Conservation (phyloP, 2,113 vertebrate species). For the Paramormyrops kingsleyae region DNA sequence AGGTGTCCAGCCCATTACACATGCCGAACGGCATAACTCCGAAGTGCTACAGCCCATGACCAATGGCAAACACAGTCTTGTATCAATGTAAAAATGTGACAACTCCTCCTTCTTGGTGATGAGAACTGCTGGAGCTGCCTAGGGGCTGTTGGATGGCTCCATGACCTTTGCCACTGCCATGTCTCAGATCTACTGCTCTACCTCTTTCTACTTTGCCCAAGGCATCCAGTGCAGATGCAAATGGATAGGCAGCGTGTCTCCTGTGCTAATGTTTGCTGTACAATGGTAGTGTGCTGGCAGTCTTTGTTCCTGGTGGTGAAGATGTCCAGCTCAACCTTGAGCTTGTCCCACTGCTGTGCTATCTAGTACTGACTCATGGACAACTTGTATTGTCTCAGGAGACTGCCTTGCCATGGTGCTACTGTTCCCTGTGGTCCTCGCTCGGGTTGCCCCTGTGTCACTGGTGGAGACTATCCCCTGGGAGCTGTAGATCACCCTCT, state of each 20-base stretch:
- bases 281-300: background rate
- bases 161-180: background rate
- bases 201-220: background rate
- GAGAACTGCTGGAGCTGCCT: background rate
- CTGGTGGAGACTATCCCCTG: background rate
- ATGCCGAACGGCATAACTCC: no score
- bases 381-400: background rate
- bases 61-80: background rate
- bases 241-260: background rate
- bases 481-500: background rate
- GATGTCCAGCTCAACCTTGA: background rate
- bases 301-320: background rate
- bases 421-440: background rate
- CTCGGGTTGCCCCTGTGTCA: background rate
- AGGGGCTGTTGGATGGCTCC: background rate
- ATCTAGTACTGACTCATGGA: background rate
- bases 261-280: background rate
- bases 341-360: background rate
- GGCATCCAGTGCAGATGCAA: background rate
- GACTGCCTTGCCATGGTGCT: background rate
- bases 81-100: background rate
- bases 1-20: background rate
- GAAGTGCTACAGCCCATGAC: background rate
- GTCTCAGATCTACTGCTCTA: background rate
- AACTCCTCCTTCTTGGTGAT: background rate